Evolutionary conservation across 2,797 vertebrate species (phyloP).

Genomic region (Acanthornis magna): DNA sequence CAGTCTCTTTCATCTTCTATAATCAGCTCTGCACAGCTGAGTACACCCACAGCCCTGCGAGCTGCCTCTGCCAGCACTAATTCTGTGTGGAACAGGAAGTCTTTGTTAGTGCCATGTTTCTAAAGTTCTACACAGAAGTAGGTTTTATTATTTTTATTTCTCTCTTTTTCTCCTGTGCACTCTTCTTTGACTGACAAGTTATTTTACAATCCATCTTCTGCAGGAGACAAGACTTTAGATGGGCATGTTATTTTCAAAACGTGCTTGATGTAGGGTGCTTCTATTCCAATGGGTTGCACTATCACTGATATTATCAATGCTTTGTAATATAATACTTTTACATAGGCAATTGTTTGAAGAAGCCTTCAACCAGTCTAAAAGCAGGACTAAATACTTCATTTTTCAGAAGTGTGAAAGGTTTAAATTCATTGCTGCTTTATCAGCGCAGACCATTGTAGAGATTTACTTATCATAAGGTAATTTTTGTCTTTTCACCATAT

Average conservation of each 20-base stretch:
- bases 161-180: neutral
- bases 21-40: constrained; percentile 79
- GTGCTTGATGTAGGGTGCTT: neutral
- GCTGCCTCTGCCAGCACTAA: constrained; percentile 62
- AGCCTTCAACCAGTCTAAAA: neutral
- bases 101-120: constrained; percentile 65
- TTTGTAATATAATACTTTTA: neutral
- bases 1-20: constrained; percentile 77
- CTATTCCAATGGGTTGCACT: neutral
- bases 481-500: neutral
- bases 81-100: constrained; percentile 52
- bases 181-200: neutral
- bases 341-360: neutral
- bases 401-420: constrained; percentile 6
- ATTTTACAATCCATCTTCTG: constrained; percentile 14
- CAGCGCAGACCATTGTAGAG: neutral
- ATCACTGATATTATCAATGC: neutral
- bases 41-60: constrained; percentile 56
- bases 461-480: neutral
- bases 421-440: neutral
- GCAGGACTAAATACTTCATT: neutral
- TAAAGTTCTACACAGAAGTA: neutral
- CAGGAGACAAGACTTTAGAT: constrained; percentile 12
- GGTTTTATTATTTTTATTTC: constrained; percentile 48
- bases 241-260: constrained; percentile 4